These are phyloP conservation scores for Solenopsis invicta DNA, from an alignment of 1,140 invertebrate species.

Conservation along the genomic window DNA sequence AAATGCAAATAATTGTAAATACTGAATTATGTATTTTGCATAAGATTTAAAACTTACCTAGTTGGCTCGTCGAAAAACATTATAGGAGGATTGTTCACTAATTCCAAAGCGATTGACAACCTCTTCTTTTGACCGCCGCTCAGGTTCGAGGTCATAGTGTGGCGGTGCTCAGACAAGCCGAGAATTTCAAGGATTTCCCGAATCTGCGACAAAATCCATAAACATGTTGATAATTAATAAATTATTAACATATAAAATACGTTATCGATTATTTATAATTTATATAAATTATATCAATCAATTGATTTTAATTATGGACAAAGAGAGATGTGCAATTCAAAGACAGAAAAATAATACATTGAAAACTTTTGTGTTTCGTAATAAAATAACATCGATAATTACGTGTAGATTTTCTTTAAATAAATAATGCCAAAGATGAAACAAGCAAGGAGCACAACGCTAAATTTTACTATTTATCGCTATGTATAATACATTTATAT, in stretches of 20 bases:
- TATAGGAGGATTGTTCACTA: slow-evolving; percentile 98
- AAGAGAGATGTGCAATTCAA: not conserved
- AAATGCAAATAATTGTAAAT: not conserved
- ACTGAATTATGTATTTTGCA: not conserved
- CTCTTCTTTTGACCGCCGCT: slow-evolving; percentile 98
- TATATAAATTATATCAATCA: no score
- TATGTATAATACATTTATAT: not conserved
- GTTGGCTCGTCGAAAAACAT: slow-evolving; percentile 99
- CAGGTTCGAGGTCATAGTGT: slow-evolving; percentile 95
- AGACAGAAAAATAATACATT: not conserved
- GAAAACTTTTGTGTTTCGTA: not conserved
- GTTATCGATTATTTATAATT: no score
- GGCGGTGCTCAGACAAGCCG: slow-evolving; percentile 94
- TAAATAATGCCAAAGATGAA: not conserved
- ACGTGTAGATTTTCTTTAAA: not conserved
- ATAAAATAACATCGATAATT: not conserved
- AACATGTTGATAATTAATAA: not conserved
- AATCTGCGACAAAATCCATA: slow-evolving; percentile 88
- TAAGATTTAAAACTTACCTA: slow-evolving; percentile 85
- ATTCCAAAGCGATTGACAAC: slow-evolving; percentile 97
- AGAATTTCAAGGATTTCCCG: slow-evolving; percentile 96
- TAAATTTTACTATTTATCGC: not conserved
- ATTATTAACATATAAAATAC: not conserved
- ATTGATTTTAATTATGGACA: not conserved
- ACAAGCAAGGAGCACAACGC: not conserved